Evolutionary conservation across 2,888 invertebrate genomes (phyloP).

Genomic region (Drosophila tripunctata): DNA sequence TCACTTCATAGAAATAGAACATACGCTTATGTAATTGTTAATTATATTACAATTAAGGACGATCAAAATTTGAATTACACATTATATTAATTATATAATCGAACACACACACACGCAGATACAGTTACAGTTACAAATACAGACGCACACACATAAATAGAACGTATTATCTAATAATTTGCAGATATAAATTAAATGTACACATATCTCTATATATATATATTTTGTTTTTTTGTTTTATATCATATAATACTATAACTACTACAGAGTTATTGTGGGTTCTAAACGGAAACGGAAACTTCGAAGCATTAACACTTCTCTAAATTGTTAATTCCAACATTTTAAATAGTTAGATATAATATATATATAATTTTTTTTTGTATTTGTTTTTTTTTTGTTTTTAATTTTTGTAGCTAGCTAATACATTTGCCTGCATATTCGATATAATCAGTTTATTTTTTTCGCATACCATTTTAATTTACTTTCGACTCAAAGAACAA

Average conservation of each 20-base stretch:
- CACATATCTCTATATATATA: constrained; percentile 39
- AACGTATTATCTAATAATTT: constrained; percentile 37
- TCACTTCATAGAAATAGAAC: constrained; percentile 61
- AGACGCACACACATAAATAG: constrained; percentile 36
- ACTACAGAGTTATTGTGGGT: constrained; percentile 70
- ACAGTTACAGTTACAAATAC: neutral
- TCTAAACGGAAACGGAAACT: constrained; percentile 58
- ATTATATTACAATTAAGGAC: constrained; percentile 65
- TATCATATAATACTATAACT: constrained; percentile 74
- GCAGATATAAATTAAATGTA: constrained; percentile 52
- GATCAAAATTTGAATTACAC: constrained; percentile 56
- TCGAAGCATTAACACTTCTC: constrained; percentile 31
- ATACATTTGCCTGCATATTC: constrained; percentile 55
- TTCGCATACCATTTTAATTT: constrained; percentile 14
- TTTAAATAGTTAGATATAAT: constrained; percentile 18
- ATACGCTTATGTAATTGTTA: constrained; percentile 33
- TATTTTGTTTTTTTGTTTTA: too few relatives aligned
- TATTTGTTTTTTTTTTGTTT: constrained; percentile 13
- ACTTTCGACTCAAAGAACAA: constrained; percentile 20
- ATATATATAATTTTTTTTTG: constrained; percentile 17
- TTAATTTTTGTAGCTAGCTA: constrained; percentile 44
- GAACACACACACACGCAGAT: constrained; percentile 47
- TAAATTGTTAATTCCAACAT: constrained; percentile 23
- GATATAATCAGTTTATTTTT: constrained; percentile 26
- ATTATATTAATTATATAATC: constrained; percentile 49